These are phyloP conservation scores for Manis pentadactyla DNA, from an alignment of 2,797 vertebrate genomes.

Conservation along the genomic window DNA sequence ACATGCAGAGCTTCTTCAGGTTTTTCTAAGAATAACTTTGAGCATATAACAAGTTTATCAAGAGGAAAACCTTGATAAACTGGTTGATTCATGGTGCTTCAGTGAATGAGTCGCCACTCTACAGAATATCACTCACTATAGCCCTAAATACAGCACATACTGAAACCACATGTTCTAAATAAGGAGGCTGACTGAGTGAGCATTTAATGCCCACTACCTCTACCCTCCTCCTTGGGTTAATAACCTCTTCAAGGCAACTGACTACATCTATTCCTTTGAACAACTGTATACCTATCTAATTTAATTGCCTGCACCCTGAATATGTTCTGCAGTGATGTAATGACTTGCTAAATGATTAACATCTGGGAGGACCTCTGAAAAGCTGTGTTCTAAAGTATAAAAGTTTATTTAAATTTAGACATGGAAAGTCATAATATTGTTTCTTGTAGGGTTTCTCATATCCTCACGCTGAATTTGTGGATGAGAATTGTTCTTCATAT, in stretches of 20 bases:
- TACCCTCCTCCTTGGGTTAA: background rate
- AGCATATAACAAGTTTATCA: background rate
- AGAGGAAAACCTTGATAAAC: background rate
- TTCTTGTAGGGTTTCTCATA: background rate
- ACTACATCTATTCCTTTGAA: background rate
- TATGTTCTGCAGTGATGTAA: background rate
- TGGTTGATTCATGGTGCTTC: background rate
- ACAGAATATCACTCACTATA: background rate
- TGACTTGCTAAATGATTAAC: background rate
- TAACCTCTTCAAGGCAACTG: background rate
- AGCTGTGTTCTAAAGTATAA: background rate
- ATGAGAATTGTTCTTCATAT: slow-evolving; percentile 5
- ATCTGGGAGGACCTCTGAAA: background rate
- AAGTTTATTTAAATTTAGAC: background rate
- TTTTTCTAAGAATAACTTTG: background rate
- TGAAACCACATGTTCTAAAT: background rate
- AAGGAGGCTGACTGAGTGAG: background rate
- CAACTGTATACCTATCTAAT: background rate
- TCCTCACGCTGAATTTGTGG: background rate
- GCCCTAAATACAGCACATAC: background rate
- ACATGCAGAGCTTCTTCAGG: background rate
- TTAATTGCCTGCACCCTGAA: background rate
- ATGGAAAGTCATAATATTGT: background rate
- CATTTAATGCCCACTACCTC: background rate
- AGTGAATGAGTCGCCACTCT: background rate